Percentiles rank a stretch among this genome's conserved stretches.
Evolutionary conservation across 2,797 vertebrate genomes (phyloP).

Genomic region (Scleropages formosus): DNA sequence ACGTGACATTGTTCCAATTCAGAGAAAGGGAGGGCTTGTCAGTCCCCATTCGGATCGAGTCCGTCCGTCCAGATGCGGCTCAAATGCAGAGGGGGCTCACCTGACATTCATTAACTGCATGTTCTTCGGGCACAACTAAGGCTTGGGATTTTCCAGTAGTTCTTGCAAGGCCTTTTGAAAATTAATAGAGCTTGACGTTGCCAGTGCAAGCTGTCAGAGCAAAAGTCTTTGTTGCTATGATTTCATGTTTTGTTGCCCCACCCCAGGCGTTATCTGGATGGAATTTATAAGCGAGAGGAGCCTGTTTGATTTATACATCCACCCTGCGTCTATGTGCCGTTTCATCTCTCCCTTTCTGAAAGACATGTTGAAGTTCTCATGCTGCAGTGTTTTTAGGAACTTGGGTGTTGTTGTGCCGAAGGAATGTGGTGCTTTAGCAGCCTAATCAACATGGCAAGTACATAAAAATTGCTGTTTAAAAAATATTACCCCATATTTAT

Average conservation of each 20-base stretch:
- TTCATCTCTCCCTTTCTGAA: slow-evolving; percentile 50
- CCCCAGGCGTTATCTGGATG: slow-evolving; percentile 55
- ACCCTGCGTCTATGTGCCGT: slow-evolving; percentile 45
- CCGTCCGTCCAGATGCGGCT: slow-evolving; percentile 36
- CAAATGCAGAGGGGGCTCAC: slow-evolving; percentile 52
- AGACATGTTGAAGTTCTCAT: slow-evolving; percentile 39
- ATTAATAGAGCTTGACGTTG: slow-evolving; percentile 47
- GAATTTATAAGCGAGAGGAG: slow-evolving; percentile 56
- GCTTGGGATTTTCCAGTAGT: slow-evolving; percentile 52
- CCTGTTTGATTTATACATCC: slow-evolving; percentile 44
- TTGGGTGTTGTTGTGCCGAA: no score
- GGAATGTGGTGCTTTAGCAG: no score
- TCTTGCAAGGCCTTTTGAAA: slow-evolving; percentile 48
- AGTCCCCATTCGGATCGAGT: slow-evolving; percentile 22
- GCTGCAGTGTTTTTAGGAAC: background rate
- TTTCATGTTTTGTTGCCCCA: slow-evolving; percentile 54
- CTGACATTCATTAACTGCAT: slow-evolving; percentile 54
- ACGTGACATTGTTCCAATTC: slow-evolving; percentile 42
- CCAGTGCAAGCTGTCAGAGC: slow-evolving; percentile 52
- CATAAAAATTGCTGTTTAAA: no score
- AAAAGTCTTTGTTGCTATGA: slow-evolving; percentile 55
- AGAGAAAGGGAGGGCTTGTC: slow-evolving; percentile 34
- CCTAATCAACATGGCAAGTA: no score
- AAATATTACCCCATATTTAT: no score
- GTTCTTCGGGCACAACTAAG: slow-evolving; percentile 60